Conservation (phyloP, 2,888 invertebrate species). For the Lithosia quadra region DNA sequence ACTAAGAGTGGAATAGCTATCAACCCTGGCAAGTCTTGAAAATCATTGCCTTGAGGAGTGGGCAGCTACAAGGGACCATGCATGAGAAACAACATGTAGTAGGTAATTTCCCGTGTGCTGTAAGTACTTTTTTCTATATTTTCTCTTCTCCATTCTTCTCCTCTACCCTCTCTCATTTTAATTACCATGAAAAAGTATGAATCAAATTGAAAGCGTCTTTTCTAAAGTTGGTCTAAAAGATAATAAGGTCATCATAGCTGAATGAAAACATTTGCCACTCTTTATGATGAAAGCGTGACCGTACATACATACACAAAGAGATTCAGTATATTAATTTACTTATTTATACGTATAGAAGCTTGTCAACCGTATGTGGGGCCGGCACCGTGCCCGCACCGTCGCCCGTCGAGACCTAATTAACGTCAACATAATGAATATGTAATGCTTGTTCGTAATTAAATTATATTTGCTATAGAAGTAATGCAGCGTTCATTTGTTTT, state of each 20-base stretch:
- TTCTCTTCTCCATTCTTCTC: not conserved
- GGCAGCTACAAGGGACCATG: no score
- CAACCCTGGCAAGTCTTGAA: no score
- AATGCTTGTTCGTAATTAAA: slow-evolving; percentile 65
- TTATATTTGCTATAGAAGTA: slow-evolving; percentile 58
- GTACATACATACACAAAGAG: slow-evolving; percentile 35
- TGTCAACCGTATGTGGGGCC: slow-evolving; percentile 21
- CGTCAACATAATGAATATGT: slow-evolving; percentile 71
- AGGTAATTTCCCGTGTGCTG: not conserved
- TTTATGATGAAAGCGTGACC: slow-evolving; percentile 24
- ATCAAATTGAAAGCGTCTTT: not conserved
- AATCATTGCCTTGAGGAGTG: no score
- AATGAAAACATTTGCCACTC: not conserved
- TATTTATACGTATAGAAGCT: slow-evolving; percentile 37
- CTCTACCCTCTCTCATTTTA: not conserved
- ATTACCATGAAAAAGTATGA: not conserved
- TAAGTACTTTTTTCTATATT: not conserved
- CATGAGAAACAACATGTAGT: no score
- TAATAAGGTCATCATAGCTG: not conserved
- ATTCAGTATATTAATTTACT: slow-evolving; percentile 42
- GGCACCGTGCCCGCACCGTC: slow-evolving; percentile 29
- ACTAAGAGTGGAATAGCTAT: no score
- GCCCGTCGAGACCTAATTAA: slow-evolving; percentile 60
- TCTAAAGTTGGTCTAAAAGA: not conserved
- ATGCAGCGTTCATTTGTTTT: slow-evolving; percentile 41